Evolutionary conservation across 2,113 vertebrate species (phyloP).

Genomic region (Pholis gunnellus): DNA sequence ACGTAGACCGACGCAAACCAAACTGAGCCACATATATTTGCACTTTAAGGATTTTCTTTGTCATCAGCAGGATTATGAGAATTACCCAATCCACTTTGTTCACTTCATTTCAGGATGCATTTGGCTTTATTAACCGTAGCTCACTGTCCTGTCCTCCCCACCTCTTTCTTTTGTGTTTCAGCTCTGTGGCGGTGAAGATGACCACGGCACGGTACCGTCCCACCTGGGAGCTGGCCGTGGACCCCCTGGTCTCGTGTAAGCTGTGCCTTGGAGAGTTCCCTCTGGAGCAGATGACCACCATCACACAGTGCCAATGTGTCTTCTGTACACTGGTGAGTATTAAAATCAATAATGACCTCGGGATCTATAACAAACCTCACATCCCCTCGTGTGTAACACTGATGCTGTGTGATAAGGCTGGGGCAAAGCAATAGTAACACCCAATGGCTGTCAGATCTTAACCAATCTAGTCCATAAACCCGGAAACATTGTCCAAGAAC

Average conservation of each 20-base stretch:
- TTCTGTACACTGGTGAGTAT: constrained; percentile 96
- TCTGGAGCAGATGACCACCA: constrained; percentile 97
- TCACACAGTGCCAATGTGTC: constrained; percentile 98
- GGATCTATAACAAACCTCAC: background rate
- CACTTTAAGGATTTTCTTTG: background rate
- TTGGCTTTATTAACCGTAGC: constrained; percentile 13
- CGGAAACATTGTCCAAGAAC: constrained; percentile 44
- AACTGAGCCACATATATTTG: background rate
- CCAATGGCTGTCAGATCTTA: background rate
- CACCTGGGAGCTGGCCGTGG: constrained; percentile 97
- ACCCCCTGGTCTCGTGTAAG: constrained; percentile 97
- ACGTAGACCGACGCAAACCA: background rate
- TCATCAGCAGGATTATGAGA: background rate
- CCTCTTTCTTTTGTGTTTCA: constrained; percentile 67
- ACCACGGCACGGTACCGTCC: constrained; percentile 94
- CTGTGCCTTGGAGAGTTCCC: constrained; percentile 98
- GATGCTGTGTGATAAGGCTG: background rate
- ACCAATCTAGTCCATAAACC: constrained; percentile 1
- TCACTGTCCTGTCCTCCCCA: background rate
- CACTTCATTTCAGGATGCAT: background rate
- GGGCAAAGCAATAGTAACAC: background rate
- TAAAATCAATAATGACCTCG: background rate
- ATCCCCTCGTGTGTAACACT: background rate
- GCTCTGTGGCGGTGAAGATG: constrained; percentile 88
- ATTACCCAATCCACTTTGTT: background rate